These are phyloP conservation scores for Nymphalis polychloros DNA, from an alignment of 2,888 invertebrate genomes.

Conservation along the genomic window DNA sequence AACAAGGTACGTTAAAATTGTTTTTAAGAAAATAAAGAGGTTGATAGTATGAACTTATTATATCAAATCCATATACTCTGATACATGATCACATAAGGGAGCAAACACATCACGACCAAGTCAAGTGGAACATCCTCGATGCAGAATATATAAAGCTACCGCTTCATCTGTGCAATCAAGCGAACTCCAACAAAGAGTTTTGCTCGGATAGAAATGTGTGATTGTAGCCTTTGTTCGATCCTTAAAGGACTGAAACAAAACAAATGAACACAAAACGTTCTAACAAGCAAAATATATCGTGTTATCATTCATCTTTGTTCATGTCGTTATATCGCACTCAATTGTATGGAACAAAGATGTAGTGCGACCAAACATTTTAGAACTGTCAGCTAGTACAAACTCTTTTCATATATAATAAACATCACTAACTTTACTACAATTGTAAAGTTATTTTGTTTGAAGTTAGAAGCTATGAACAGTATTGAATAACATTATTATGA, in stretches of 20 bases:
- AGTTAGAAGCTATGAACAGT: neutral
- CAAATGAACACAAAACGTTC: constrained; percentile 12
- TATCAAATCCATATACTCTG: neutral
- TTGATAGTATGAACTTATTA: neutral
- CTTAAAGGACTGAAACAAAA: neutral
- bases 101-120: too few relatives aligned
- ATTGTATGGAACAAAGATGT: constrained; percentile 37
- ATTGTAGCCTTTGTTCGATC: neutral
- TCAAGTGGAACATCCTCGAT: too few relatives aligned
- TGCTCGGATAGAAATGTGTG: neutral
- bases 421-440: neutral
- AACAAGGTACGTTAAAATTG: too few relatives aligned
- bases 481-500: constrained; percentile 7
- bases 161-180: neutral
- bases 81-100: too few relatives aligned
- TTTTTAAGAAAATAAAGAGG: too few relatives aligned
- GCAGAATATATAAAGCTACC: too few relatives aligned
- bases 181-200: neutral
- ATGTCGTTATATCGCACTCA: constrained; percentile 36
- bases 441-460: neutral
- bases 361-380: constrained; percentile 29
- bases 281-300: constrained; percentile 35
- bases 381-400: neutral
- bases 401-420: too few relatives aligned
- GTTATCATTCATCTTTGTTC: constrained; percentile 35